Evolutionary conservation across 2,888 invertebrate species (phyloP).

Genomic region (Serrognathus titanus): DNA sequence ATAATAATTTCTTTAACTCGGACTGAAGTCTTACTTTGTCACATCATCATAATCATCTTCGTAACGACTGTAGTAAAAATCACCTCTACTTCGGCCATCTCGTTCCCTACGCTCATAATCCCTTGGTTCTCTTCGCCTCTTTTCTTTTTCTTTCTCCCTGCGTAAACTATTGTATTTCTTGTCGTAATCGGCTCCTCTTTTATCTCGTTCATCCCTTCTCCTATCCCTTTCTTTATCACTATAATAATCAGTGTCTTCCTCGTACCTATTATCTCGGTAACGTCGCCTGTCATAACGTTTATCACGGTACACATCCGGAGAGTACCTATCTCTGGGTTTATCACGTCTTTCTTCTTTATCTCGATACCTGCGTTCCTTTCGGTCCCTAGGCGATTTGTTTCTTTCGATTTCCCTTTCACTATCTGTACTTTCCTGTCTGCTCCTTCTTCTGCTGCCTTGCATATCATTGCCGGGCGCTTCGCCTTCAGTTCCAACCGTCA

Average conservation of each 20-base stretch:
- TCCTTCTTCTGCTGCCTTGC: conserved; percentile 26
- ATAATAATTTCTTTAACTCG: background rate
- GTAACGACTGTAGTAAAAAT: conserved; percentile 40
- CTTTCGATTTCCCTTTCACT: conserved; percentile 38
- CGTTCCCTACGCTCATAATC: conserved; percentile 42
- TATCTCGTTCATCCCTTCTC: conserved; percentile 43
- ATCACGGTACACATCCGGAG: conserved; percentile 38
- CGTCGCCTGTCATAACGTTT: conserved; percentile 42
- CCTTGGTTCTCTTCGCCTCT: conserved; percentile 40
- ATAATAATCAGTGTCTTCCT: conserved; percentile 67
- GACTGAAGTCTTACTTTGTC: conserved; percentile 23
- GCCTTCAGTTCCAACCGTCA: conserved; percentile 41
- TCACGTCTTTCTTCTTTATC: conserved; percentile 22
- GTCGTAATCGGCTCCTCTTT: conserved; percentile 43
- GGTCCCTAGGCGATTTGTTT: conserved; percentile 22
- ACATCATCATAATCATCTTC: conserved; percentile 45
- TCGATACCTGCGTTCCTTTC: conserved; percentile 18
- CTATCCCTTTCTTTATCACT: conserved; percentile 62
- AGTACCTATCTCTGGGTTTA: conserved; percentile 27
- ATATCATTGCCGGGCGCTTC: conserved; percentile 14
- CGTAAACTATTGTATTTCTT: conserved; percentile 43
- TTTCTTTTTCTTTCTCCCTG: conserved; percentile 40
- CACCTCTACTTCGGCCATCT: conserved; percentile 33
- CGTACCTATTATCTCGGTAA: conserved; percentile 54
- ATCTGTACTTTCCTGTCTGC: conserved; percentile 41